Conservation (phyloP, 2,113 vertebrate genomes). For the Sylvietta virens region DNA sequence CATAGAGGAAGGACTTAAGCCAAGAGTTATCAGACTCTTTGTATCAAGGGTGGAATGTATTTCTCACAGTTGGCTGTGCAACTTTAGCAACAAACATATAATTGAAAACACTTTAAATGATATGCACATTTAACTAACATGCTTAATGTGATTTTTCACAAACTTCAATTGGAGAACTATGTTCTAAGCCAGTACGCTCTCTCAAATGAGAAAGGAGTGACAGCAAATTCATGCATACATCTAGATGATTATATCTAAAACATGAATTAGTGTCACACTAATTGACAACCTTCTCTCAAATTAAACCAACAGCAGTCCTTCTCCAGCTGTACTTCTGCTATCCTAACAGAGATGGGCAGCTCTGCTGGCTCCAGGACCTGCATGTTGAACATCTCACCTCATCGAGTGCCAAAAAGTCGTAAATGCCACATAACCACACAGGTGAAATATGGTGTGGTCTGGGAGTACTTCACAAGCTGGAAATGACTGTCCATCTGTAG, state of each 20-base stretch:
- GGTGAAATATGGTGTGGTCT: not conserved
- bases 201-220: not conserved
- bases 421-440: not conserved
- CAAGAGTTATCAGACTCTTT: not conserved
- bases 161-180: not conserved
- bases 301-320: not conserved
- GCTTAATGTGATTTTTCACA: not conserved
- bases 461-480: not conserved
- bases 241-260: not conserved
- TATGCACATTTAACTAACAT: not conserved
- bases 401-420: not conserved
- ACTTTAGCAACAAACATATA: not conserved
- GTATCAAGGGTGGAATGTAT: not conserved
- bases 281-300: not conserved
- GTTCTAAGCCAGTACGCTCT: not conserved
- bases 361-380: not conserved
- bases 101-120: not conserved
- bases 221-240: not conserved
- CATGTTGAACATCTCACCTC: not conserved
- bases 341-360: not conserved
- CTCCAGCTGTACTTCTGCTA: not conserved
- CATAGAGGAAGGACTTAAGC: not conserved
- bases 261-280: not conserved
- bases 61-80: not conserved
- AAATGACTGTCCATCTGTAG: not conserved